These are phyloP conservation scores for Uria lomvia DNA, from an alignment of 2,113 vertebrate genomes.

Conservation along the genomic window DNA sequence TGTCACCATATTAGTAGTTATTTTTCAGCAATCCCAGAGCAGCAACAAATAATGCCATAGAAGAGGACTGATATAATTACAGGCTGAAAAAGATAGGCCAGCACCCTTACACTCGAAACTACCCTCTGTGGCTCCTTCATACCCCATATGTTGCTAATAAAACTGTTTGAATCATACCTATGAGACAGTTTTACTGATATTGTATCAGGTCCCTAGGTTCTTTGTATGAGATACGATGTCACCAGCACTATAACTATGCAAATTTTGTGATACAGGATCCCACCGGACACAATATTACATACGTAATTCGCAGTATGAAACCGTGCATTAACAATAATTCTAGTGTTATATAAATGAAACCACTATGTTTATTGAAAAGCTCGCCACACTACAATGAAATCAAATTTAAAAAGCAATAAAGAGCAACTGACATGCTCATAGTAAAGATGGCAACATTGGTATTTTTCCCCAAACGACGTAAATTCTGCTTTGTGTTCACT, in stretches of 20 bases:
- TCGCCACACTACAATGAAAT: background rate
- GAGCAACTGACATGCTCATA: background rate
- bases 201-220: constrained; percentile 58
- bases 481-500: background rate
- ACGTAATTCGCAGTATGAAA: constrained; percentile 25
- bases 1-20: constrained; percentile 67
- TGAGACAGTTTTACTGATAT: constrained; percentile 73
- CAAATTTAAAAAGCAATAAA: constrained; percentile 61
- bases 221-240: constrained; percentile 61
- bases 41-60: constrained; percentile 72
- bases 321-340: constrained; percentile 45
- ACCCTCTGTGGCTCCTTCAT: constrained; percentile 72
- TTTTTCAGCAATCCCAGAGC: constrained; percentile 71
- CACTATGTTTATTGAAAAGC: constrained; percentile 35
- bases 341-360: constrained; percentile 46
- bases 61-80: constrained; percentile 68
- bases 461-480: background rate
- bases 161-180: constrained; percentile 76
- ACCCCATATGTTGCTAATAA: constrained; percentile 76
- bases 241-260: constrained; percentile 66
- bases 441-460: background rate
- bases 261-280: constrained; percentile 57
- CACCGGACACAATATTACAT: constrained; percentile 45
- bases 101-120: constrained; percentile 69
- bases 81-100: constrained; percentile 69